Evolutionary conservation across 2,797 vertebrate genomes (phyloP).

Genomic region (Dendrocincla tyrannina): DNA sequence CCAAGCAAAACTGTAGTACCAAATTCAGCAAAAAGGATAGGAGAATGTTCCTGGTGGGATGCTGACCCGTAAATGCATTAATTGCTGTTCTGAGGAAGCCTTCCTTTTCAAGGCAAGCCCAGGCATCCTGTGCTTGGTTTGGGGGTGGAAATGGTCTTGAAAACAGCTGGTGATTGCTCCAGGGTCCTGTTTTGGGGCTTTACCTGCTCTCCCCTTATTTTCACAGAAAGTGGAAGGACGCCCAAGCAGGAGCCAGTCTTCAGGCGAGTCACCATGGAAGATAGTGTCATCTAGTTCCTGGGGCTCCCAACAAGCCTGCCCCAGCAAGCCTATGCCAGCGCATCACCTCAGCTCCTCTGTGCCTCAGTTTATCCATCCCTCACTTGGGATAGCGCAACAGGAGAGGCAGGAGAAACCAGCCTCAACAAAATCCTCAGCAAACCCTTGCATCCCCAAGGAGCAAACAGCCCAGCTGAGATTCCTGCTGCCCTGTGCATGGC

Average conservation of each 20-base stretch:
- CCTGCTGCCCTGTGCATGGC: rapidly evolving
- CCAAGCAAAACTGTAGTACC: neutral
- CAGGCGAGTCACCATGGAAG: slow-evolving; percentile 67
- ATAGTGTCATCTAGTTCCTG: slow-evolving; percentile 55
- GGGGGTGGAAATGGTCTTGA: neutral
- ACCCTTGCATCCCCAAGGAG: neutral
- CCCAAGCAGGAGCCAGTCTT: slow-evolving; percentile 64
- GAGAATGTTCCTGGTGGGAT: neutral
- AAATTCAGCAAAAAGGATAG: neutral
- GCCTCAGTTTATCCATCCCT: neutral
- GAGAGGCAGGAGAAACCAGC: neutral
- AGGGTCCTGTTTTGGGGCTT: neutral
- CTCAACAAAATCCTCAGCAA: neutral
- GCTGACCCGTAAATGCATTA: neutral
- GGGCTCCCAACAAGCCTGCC: neutral
- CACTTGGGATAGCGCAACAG: rapidly evolving
- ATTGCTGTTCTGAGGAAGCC: neutral
- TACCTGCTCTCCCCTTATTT: slow-evolving; percentile 30
- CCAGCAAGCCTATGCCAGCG: neutral
- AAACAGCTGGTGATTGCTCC: neutral
- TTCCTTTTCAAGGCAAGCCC: neutral
- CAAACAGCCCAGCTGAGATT: neutral
- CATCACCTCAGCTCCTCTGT: neutral
- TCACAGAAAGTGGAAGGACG: slow-evolving; percentile 23
- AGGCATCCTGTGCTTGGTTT: neutral